These are phyloP conservation scores for Emmelina monodactyla DNA, from an alignment of 2,888 invertebrate genomes.

Conservation along the genomic window DNA sequence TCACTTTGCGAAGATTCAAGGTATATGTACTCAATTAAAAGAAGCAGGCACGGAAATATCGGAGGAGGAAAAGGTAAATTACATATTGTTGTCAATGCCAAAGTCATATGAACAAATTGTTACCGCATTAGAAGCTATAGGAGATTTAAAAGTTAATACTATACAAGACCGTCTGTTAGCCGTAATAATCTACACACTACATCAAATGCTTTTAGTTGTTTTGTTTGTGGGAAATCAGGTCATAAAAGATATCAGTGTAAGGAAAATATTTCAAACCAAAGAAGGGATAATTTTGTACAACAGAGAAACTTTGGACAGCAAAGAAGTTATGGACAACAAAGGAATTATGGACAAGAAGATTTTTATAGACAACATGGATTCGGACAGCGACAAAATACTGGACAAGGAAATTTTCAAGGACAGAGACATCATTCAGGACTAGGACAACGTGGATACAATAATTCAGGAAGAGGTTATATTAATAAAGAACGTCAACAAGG, in stretches of 20 bases:
- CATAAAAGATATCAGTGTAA: conserved; percentile 8
- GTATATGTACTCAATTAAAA: conserved; percentile 1
- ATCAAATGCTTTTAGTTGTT: conserved; percentile 1
- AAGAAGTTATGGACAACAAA: not conserved
- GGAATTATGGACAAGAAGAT: not conserved
- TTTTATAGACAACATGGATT: not conserved
- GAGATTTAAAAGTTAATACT: not conserved
- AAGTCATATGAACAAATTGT: conserved; percentile 2
- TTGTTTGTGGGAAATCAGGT: not conserved
- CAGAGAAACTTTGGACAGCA: too few species aligned
- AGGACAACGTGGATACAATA: not conserved
- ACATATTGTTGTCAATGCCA: conserved; percentile 3
- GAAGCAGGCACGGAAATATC: not conserved
- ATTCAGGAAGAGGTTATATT: too few species aligned
- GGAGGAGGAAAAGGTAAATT: conserved; percentile 6
- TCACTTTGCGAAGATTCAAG: not conserved
- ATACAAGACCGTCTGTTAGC: conserved; percentile 9
- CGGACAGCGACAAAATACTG: not conserved
- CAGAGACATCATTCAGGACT: not conserved
- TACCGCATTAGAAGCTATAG: conserved; percentile 2
- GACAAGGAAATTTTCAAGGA: not conserved
- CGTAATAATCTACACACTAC: too few species aligned
- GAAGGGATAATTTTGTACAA: too few species aligned
- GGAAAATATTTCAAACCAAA: too few species aligned
- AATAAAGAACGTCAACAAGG: too few species aligned